Evolutionary conservation across 2,113 vertebrate species (phyloP).

Genomic region (Chrysemys picta): DNA sequence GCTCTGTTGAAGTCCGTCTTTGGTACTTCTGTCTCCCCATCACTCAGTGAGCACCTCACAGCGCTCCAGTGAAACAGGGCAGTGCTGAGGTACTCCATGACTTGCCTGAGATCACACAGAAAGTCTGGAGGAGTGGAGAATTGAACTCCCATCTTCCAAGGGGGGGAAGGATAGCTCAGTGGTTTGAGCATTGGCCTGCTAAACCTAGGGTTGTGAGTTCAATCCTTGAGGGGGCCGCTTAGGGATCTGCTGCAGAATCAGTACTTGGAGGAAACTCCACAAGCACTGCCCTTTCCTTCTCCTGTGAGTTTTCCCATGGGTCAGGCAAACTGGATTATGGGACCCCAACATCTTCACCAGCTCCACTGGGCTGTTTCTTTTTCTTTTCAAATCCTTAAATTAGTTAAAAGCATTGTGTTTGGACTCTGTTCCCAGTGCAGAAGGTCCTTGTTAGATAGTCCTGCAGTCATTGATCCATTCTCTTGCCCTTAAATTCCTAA

Average conservation of each 20-base stretch:
- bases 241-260: too few species aligned
- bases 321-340: background rate
- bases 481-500: background rate
- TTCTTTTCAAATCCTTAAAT: constrained; percentile 4
- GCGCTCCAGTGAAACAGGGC: background rate
- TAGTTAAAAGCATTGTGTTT: background rate
- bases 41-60: background rate
- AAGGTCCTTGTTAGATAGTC: background rate
- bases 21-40: accelerated
- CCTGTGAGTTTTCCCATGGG: background rate
- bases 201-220: too few species aligned
- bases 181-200: too few species aligned
- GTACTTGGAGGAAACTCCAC: background rate
- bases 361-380: background rate
- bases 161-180: too few species aligned
- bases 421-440: background rate
- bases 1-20: background rate
- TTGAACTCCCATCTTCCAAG: background rate
- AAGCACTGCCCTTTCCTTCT: background rate
- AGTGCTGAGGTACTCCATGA: background rate
- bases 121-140: background rate
- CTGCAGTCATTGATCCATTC: background rate
- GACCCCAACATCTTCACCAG: background rate
- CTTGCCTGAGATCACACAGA: background rate
- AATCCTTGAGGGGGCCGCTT: too few species aligned